A percentile compares a stretch with the other conserved stretches of the same genome.
Evolutionary conservation across 2,113 vertebrate species (phyloP).

Genomic region (Hoplias malabaricus): DNA sequence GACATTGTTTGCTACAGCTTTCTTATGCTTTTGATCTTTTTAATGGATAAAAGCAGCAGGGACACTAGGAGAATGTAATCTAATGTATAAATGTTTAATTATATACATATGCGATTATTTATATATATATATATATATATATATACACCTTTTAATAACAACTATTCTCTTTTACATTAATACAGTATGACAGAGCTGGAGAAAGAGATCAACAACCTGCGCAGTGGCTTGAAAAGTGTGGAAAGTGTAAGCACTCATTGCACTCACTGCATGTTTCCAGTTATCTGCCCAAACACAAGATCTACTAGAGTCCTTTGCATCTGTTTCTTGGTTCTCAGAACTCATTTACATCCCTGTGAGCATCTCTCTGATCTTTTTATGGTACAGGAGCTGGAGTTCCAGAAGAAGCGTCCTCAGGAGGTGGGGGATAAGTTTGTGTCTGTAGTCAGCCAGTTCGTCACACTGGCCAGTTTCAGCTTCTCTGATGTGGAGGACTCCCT

Average conservation of each 20-base stretch:
- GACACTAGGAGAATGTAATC: too few species aligned
- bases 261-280: background rate
- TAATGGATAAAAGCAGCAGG: too few species aligned
- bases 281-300: background rate
- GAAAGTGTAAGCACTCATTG: conserved; percentile 84
- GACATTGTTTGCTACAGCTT: too few species aligned
- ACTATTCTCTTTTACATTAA: conserved; percentile 14
- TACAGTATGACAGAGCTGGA: conserved; percentile 96
- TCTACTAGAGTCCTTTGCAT: background rate
- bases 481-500: conserved; percentile 96
- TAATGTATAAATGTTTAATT: too few species aligned
- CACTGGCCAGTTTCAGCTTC: conserved; percentile 96
- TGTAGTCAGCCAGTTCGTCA: conserved; percentile 98
- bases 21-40: too few species aligned
- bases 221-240: conserved; percentile 89
- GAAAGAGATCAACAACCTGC: conserved; percentile 91
- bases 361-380: background rate
- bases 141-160: background rate
- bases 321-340: conserved; percentile 1
- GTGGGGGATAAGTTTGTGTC: conserved; percentile 94
- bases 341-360: background rate
- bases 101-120: too few species aligned
- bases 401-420: conserved; percentile 83
- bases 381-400: conserved; percentile 89
- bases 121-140: too few species aligned